Evolutionary conservation across 2,888 invertebrate species (phyloP).

Genomic region (Myopa testacea): DNA sequence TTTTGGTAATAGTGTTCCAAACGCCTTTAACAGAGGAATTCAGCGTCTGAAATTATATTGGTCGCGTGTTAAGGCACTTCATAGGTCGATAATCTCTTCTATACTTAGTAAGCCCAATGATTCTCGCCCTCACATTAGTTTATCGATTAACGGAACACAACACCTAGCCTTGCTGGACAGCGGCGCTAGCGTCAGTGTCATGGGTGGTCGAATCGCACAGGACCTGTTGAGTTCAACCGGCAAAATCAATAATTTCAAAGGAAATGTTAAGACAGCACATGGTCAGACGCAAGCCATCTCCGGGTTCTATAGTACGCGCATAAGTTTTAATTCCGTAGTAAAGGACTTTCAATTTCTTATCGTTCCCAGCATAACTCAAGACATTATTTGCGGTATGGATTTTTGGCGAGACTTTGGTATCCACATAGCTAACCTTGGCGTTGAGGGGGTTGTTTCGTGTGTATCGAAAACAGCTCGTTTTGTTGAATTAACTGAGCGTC

Average conservation of each 20-base stretch:
- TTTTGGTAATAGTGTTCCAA: background rate
- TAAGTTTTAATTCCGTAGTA: background rate
- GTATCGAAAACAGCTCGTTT: too few relatives aligned
- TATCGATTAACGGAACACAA: too few relatives aligned
- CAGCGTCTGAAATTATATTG: background rate
- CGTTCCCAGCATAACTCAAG: background rate
- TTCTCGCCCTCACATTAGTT: too few relatives aligned
- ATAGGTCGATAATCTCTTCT: too few relatives aligned
- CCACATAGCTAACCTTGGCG: too few relatives aligned
- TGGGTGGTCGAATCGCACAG: background rate
- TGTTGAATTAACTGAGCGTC: too few relatives aligned
- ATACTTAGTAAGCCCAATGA: too few relatives aligned
- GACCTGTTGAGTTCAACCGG: background rate
- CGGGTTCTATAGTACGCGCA: background rate
- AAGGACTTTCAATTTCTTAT: constrained; percentile 1
- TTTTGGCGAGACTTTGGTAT: background rate
- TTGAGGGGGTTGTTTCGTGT: too few relatives aligned
- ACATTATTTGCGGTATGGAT: background rate
- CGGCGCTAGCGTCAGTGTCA: background rate
- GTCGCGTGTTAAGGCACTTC: background rate
- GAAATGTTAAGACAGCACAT: background rate
- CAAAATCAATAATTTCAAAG: too few relatives aligned
- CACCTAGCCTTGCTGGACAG: too few relatives aligned
- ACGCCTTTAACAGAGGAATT: background rate
- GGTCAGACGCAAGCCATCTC: background rate